Percentiles rank a stretch among this genome's conserved stretches.
Evolutionary conservation across 2,797 vertebrate species (phyloP).

Genomic region (Capromys pilorides): DNA sequence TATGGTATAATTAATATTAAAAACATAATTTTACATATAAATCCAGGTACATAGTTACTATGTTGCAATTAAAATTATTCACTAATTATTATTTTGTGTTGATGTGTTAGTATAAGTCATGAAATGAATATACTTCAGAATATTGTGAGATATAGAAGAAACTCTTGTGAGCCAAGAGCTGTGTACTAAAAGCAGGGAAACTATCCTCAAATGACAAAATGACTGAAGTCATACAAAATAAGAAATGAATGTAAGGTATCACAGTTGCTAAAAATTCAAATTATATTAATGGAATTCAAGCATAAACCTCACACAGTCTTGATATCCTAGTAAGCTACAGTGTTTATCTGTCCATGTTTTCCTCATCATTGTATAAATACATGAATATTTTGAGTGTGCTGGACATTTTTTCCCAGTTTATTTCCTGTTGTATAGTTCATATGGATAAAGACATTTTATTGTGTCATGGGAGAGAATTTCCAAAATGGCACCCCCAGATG

Average conservation of each 20-base stretch:
- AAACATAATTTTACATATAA: constrained; percentile 3
- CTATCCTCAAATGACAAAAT: background rate
- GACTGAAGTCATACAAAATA: background rate
- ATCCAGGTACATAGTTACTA: background rate
- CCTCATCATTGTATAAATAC: background rate
- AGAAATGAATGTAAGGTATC: background rate
- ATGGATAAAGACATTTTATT: background rate
- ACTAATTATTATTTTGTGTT: constrained; percentile 10
- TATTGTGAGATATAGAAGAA: background rate
- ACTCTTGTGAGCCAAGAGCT: background rate
- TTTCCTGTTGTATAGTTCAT: background rate
- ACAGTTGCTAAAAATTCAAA: background rate
- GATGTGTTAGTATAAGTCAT: background rate
- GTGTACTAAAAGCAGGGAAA: background rate
- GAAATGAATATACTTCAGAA: background rate
- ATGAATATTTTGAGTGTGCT: background rate
- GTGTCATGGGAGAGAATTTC: background rate
- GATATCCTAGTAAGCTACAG: background rate
- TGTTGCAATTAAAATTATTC: background rate
- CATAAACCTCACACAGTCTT: background rate
- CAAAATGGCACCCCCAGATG: background rate
- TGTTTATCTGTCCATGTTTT: background rate
- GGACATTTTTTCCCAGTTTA: constrained; percentile 3
- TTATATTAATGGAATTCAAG: background rate
- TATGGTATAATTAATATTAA: background rate